Conservation (phyloP, 2,888 invertebrate species). For the Amphipyra tragopoginis region DNA sequence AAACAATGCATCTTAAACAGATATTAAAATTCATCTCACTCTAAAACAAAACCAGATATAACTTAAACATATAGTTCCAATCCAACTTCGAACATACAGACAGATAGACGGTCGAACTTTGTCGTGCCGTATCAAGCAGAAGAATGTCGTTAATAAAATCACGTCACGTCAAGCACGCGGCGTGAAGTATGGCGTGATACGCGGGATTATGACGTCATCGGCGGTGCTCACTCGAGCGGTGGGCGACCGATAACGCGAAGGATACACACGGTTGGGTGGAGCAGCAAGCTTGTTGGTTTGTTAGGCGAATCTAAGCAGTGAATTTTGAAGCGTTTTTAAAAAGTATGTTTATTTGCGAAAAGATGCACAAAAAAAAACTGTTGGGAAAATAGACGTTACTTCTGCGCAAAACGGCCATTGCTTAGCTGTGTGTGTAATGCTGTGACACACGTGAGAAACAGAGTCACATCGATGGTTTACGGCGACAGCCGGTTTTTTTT, state of each 20-base stretch:
- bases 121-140: conserved; percentile 32
- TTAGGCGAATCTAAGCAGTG: too few relatives aligned
- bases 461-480: too few relatives aligned
- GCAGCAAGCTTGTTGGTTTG: not conserved
- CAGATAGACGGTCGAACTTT: conserved; percentile 29
- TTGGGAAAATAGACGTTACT: too few relatives aligned
- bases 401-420: too few relatives aligned
- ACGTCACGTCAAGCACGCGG: conserved; percentile 64
- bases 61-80: conserved; percentile 22
- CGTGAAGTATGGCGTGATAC: conserved; percentile 67
- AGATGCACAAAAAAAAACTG: too few relatives aligned
- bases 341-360: too few relatives aligned
- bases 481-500: too few relatives aligned
- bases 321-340: too few relatives aligned
- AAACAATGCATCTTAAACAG: not conserved
- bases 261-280: conserved; percentile 44
- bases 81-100: conserved; percentile 34
- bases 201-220: conserved; percentile 80
- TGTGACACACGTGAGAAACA: too few relatives aligned
- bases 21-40: conserved; percentile 22
- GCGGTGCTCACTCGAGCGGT: conserved; percentile 76
- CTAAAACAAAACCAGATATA: conserved; percentile 11
- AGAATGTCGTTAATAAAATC: conserved; percentile 70
- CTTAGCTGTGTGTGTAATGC: too few relatives aligned
- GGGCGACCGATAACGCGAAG: conserved; percentile 68